phyloP scores from a whole-genome alignment of 2,113 vertebrate species.

The Pseudorectes ferrugineus region DNA sequence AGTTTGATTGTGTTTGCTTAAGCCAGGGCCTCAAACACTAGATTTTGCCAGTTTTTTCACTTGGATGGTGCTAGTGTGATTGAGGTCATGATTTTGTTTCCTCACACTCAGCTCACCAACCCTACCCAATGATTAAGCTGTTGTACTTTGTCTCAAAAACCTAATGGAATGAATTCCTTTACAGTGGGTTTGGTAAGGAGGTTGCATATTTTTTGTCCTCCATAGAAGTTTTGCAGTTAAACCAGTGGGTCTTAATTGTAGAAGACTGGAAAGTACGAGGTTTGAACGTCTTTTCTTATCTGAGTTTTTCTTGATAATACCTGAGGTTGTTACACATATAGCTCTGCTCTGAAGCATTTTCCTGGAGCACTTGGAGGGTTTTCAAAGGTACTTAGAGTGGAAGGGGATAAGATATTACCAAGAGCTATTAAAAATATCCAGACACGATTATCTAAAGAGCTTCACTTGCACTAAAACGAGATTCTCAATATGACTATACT shows the following conservation, averaged over 20 bases:
- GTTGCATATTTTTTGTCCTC: neutral
- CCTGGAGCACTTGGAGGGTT: neutral
- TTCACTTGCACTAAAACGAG: neutral
- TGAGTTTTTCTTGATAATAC: neutral
- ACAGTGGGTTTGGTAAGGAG: neutral
- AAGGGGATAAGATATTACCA: constrained; percentile 30
- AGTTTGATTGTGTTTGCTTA: neutral
- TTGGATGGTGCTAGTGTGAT: neutral
- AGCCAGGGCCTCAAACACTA: neutral
- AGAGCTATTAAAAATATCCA: constrained; percentile 39
- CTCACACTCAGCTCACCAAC: neutral
- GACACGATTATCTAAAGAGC: neutral
- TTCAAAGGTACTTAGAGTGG: constrained; percentile 13
- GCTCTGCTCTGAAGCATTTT: neutral
- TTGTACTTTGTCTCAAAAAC: neutral
- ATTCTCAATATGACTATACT: neutral
- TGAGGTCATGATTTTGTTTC: neutral
- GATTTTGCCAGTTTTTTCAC: neutral
- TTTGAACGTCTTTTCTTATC: neutral
- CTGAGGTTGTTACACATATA: neutral
- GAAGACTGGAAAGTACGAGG: neutral
- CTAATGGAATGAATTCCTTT: neutral
- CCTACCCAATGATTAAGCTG: neutral
- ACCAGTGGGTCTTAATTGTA: neutral
- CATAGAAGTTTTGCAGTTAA: neutral